Evolutionary conservation across 2,888 invertebrate species (phyloP), one percentile per base, ranked within the genome.

Genomic region (Cantharis rustica): DNA sequence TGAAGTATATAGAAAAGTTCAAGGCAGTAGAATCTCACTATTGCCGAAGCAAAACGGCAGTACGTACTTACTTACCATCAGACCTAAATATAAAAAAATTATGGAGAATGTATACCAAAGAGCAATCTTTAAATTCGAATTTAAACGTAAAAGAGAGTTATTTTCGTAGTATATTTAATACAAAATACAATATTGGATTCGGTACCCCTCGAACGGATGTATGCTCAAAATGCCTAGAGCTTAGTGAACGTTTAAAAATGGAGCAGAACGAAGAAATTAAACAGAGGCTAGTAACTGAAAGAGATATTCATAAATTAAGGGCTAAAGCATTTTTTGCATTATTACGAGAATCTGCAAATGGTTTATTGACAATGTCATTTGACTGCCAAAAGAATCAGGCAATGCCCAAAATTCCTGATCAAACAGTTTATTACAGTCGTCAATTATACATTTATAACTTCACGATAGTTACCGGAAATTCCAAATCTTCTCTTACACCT

Each of bases 391-490:
- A 86, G 82, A 86, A 86, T 79, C 75, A 82, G 26, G 75, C 77
- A 10, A 72, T 86, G 17, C 85, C 85, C 5, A 84, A 83, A 71
- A 76, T 86, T 16, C 85, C 85, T 0, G 85, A 86, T 73, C 85
- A 86, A 78, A 69, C 80, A n/a, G 79, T 83, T 1, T 86, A 86
- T 69, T 87, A 84, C 79, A 77, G 79, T 15, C 75, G 85, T 5
- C 86, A 86, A 72, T 61, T 86, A 10, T 85, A 86, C 75, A 69
- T 79, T 9, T 86, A 85, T 73, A 87, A 87, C 77, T 84, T 85
- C 27, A 85, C 85, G 7, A 77, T 86, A 11, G 84, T 85, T 73
- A 76, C 81, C 61, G 85, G 85, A 16, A 63, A 73, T 63, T 86
- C 85, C 13, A 82, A 83, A 74, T n/a, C 68, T 16, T 73, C 78